These are phyloP conservation scores for Myiozetetes cayanensis DNA, from an alignment of 2,113 vertebrate genomes.

Conservation along the genomic window DNA sequence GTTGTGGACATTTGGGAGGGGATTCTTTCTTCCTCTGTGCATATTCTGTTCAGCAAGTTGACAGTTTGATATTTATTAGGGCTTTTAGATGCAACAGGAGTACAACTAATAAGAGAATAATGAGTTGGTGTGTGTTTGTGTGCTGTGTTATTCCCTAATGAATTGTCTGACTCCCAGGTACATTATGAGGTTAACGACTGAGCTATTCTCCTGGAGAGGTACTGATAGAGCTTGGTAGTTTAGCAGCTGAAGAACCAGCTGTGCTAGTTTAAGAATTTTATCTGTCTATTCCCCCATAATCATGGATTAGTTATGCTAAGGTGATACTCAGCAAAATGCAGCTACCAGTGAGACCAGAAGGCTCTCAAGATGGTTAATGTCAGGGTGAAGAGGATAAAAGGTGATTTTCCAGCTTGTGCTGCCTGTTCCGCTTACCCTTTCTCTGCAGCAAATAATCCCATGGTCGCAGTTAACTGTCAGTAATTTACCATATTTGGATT, in stretches of 20 bases:
- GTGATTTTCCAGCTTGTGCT: neutral
- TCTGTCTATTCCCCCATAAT: neutral
- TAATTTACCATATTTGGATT: conserved; percentile 14
- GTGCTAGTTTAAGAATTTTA: neutral
- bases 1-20: neutral
- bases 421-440: neutral
- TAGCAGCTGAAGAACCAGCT: neutral
- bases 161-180: neutral
- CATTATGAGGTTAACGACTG: neutral
- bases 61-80: neutral
- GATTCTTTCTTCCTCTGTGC: neutral
- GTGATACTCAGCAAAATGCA: neutral
- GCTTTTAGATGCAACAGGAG: neutral
- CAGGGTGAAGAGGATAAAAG: neutral
- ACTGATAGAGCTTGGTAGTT: neutral
- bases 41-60: neutral
- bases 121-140: neutral
- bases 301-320: neutral
- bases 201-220: neutral
- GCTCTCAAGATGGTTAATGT: neutral
- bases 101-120: neutral
- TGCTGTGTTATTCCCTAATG: neutral
- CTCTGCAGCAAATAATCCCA: neutral
- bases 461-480: neutral
- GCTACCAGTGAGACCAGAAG: neutral